Evolutionary conservation across 2,888 invertebrate genomes (phyloP), one percentile per base, ranked within the genome.

Genomic region (Disparrhopalites patrizii): DNA sequence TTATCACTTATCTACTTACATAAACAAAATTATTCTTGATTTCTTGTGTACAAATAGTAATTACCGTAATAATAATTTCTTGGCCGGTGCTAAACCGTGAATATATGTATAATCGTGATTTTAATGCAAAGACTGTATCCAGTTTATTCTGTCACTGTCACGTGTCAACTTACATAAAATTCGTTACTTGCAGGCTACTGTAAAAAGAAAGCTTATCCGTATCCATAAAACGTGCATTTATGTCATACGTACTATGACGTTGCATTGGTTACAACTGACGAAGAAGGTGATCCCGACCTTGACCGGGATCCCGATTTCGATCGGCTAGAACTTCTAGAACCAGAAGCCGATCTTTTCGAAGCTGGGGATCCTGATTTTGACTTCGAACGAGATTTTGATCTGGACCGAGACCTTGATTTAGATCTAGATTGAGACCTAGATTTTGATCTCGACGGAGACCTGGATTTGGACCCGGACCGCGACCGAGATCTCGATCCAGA

Each of bases 231-330:
- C n/a, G n/a, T n/a, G n/a, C n/a, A n/a, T n/a, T n/a, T n/a, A n/a
- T n/a, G n/a, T n/a, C 43, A 43, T 43, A 15, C 3, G 2, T 10
- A 47, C 13, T 23, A 47, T 20, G 47, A 23, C 47, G 47, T 47
- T 3, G 47, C 47, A 47, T 3, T 47, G 8, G 47, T 47, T 3
- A 47, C 20, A 47, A 47, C 47, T 20, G 56, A 61, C 66, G 30
- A 75, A 76, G 72, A 80, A 7, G 77, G 74, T 1, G 79, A 80
- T 68, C 76, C 76, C 2, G 80, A 80, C n/a, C 77, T 75, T 1
- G 81, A 78, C 76, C 68, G 57, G 62, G 75, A 50, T 40, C 38
- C 61, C 40, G 76, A 77, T 57, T 76, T 74, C n/a, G 76, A 76
- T 28, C 74, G 54, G 7, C 67, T 68, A 36, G 72, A 75, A 23